Evolutionary conservation across 2,113 vertebrate species (phyloP).

Genomic region (Eretmochelys imbricata): DNA sequence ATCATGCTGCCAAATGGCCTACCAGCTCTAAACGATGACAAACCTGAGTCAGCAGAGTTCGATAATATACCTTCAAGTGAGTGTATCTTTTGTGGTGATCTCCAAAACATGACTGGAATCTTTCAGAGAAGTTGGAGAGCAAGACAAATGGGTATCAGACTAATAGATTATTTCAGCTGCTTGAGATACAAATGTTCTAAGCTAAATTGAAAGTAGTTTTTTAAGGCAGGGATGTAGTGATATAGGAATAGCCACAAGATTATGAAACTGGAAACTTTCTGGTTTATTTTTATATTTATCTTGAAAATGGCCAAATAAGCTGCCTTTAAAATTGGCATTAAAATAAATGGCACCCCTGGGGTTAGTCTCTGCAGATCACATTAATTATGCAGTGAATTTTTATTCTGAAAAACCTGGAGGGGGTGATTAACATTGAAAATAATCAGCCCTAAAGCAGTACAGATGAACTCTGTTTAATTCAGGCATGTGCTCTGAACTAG

Average conservation of each 20-base stretch:
- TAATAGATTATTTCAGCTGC: neutral
- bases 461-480: neutral
- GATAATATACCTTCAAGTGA: neutral
- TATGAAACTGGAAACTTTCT: too few species aligned
- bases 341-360: neutral
- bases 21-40: rapidly evolving
- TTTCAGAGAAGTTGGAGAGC: neutral
- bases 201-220: neutral
- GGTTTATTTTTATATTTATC: neutral
- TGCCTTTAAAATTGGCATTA: neutral
- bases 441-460: neutral
- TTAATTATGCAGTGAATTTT: neutral
- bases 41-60: neutral
- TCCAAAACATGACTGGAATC: neutral
- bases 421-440: neutral
- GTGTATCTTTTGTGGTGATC: rapidly evolving
- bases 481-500: neutral
- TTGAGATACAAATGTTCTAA: neutral
- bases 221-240: neutral
- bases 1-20: neutral
- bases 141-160: neutral
- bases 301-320: neutral
- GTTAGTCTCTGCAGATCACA: neutral
- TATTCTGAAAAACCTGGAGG: neutral
- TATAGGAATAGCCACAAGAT: rapidly evolving